Evolutionary conservation across 2,797 vertebrate species (phyloP).

Genomic region (Ateles fusciceps): DNA sequence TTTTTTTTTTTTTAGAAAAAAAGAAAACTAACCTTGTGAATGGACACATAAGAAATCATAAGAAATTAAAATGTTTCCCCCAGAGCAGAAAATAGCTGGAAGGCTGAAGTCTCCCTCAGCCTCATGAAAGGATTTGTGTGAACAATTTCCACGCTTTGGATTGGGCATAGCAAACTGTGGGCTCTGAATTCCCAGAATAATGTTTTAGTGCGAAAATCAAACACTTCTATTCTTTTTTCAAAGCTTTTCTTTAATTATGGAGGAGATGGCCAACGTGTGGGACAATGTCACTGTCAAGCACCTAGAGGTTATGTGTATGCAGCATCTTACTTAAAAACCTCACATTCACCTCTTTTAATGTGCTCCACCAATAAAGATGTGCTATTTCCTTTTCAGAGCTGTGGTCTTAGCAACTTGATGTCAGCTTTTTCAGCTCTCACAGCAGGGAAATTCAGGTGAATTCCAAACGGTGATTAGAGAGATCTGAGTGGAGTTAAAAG

Average conservation of each 20-base stretch:
- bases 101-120: background rate
- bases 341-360: conserved; percentile 59
- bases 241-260: conserved; percentile 71
- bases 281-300: conserved; percentile 27
- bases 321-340: conserved; percentile 38
- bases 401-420: conserved; percentile 53
- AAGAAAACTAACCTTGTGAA: conserved; percentile 26
- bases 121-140: conserved; percentile 57
- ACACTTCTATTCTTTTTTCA: conserved; percentile 22
- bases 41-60: conserved; percentile 51
- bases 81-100: conserved; percentile 32
- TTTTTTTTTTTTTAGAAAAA: conserved; percentile 30
- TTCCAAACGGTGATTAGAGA: conserved; percentile 72
- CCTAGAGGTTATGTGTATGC: background rate
- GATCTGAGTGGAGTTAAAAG: conserved; percentile 71
- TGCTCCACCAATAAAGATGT: conserved; percentile 43
- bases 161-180: background rate
- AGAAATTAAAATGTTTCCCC: conserved; percentile 53
- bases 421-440: conserved; percentile 65
- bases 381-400: conserved; percentile 64
- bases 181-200: conserved; percentile 34
- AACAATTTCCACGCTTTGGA: conserved; percentile 5
- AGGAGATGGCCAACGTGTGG: conserved; percentile 61
- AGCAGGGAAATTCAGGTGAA: conserved; percentile 73
- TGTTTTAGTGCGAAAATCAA: conserved; percentile 55